Base-by-base conservation (phyloP, 2,888 invertebrate genomes). In the Athetis lepigone region DNA sequence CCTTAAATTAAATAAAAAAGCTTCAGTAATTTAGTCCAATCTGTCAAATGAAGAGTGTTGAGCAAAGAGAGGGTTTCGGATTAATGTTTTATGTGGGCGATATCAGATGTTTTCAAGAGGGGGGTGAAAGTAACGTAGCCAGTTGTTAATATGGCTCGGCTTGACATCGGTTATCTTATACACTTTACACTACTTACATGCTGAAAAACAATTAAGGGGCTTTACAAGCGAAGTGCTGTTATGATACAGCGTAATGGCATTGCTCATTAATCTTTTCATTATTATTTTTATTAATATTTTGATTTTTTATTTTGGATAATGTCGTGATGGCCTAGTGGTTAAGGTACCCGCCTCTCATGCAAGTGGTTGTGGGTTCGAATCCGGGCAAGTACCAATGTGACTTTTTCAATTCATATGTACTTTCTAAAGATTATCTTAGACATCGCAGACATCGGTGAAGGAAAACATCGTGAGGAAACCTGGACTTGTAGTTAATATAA, bases 1-100 rank as follows among this genome's bases (percentile, higher is more conserved):
- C 90, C 91, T 92, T 85, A 92, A 92, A 93, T 93, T 92, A 93
- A 94, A 93, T 92, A 93, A 92, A 93, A 94, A 93, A 90, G 88
- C 90, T 90, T 87, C 86, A 89, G 89, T 93, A 90, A 93, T 92
- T 91, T 91, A 92, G 92, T 88, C 85, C 92, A 93, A 95, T 94
- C 93, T 95, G 94, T 95, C 94, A 94, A 93, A 93, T 92, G 92
- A 91, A 94, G 92, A 95, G 94, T 94, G 94, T 89, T 95, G 80
- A 86, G 93, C 90, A 95, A 95, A 95, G 93, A 94, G 89, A 93
- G 93, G 94, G 90, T 85, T 79, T 83, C 66, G 84, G 87, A 90
- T 92, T 91, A 90, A 89, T 91, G 87, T 88, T 91, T 87, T 89
- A 87, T 88, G 89, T 88, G 89, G 88, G 85, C 80, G 86, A 87